Evolutionary conservation across 2,113 vertebrate genomes (phyloP).

Genomic region (Indri indri): DNA sequence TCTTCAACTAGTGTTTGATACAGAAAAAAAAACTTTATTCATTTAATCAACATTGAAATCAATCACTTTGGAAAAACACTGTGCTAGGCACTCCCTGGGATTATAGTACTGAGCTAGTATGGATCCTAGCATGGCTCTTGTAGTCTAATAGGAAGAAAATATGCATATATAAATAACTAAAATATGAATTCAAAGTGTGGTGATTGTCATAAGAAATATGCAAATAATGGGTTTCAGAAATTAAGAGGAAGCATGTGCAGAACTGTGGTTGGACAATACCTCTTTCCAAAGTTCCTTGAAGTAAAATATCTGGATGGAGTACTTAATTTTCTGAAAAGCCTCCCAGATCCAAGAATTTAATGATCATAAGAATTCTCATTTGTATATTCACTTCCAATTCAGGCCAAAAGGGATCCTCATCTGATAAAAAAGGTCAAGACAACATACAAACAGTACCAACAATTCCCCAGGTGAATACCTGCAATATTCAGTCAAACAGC

Average conservation of each 20-base stretch:
- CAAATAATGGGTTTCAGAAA: constrained; percentile 11
- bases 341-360: not conserved
- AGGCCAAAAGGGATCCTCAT: not conserved
- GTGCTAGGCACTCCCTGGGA: too few relatives aligned
- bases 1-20: not conserved
- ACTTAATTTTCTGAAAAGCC: constrained; percentile 11
- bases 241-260: not conserved
- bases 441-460: not conserved
- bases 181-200: not conserved
- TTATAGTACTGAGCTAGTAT: not conserved
- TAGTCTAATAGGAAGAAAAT: not conserved
- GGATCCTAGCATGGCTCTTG: not conserved
- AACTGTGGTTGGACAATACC: not conserved
- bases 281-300: not conserved
- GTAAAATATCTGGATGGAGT: not conserved
- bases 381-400: not conserved
- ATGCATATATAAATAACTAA: not conserved
- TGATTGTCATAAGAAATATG: not conserved
- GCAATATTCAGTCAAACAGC: not conserved
- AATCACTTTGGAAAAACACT: constrained; percentile 1
- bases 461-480: not conserved
- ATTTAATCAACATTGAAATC: not conserved
- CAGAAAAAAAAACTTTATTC: not conserved
- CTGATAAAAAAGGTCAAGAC: not conserved
- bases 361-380: not conserved